Evolutionary conservation across 2,888 invertebrate genomes (phyloP).

Genomic region (Alsophila aescularia): DNA sequence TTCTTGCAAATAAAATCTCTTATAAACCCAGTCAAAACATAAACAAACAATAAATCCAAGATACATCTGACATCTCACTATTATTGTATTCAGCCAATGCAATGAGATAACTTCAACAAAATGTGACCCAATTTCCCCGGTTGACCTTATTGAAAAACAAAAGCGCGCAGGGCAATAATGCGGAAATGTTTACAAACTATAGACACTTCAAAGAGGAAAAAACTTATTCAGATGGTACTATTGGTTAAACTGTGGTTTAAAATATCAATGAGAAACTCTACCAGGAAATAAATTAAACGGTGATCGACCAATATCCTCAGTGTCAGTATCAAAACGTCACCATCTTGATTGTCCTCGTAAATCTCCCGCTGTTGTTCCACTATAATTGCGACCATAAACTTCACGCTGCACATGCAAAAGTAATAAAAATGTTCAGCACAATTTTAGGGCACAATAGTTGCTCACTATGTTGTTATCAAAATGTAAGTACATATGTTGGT

Average conservation of each 20-base stretch:
- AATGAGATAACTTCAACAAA: too few relatives aligned
- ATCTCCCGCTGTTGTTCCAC: constrained; percentile 51
- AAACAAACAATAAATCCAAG: too few relatives aligned
- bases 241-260: too few relatives aligned
- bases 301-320: constrained; percentile 33
- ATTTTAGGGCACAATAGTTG: constrained; percentile 12
- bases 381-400: constrained; percentile 74
- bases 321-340: constrained; percentile 37
- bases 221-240: not conserved
- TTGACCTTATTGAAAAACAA: not conserved
- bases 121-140: too few relatives aligned
- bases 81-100: too few relatives aligned
- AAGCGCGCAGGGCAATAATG: not conserved
- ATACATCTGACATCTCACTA: too few relatives aligned
- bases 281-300: constrained; percentile 25
- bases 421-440: constrained; percentile 63
- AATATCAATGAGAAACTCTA: not conserved
- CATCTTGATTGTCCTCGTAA: constrained; percentile 37
- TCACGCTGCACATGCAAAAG: constrained; percentile 69
- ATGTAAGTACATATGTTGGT: not conserved
- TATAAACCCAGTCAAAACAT: too few relatives aligned
- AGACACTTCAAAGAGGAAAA: not conserved
- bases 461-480: not conserved
- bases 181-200: not conserved
- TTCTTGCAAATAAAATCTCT: too few relatives aligned